phyloP scores from a whole-genome alignment of 2,113 vertebrate genomes.

The Aptenodytes patagonicus region DNA sequence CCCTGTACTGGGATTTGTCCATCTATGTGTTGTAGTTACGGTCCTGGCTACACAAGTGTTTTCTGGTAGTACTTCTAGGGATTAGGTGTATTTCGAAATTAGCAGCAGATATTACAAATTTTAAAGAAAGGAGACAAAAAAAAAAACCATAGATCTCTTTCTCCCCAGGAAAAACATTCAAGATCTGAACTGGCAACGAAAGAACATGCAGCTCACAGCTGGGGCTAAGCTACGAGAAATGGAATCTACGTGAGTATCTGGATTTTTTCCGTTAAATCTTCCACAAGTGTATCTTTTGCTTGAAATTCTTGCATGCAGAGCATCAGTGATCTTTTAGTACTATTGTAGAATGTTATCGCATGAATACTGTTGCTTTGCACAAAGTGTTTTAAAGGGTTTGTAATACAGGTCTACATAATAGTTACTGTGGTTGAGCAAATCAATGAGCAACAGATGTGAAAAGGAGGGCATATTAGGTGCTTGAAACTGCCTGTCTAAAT shows the following conservation, averaged over 20 bases:
- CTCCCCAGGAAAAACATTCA: slow-evolving; percentile 90
- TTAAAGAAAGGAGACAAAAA: not conserved
- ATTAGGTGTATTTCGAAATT: not conserved
- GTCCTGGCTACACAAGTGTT: not conserved
- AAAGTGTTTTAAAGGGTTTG: not conserved
- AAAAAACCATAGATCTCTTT: not conserved
- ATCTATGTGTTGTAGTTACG: not conserved
- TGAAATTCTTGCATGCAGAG: not conserved
- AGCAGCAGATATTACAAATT: not conserved
- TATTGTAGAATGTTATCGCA: accelerated
- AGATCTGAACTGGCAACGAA: slow-evolving; percentile 96
- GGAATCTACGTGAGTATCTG: slow-evolving; percentile 90
- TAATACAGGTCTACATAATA: not conserved
- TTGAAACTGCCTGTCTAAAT: not conserved
- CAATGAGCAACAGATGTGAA: not conserved
- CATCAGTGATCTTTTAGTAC: not conserved
- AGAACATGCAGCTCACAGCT: slow-evolving; percentile 94
- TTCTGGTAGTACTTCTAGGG: not conserved
- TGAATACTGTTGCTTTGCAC: not conserved
- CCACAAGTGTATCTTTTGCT: not conserved
- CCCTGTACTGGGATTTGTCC: not conserved
- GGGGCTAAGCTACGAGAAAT: slow-evolving; percentile 94
- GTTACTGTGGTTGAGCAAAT: not conserved
- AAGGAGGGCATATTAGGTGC: not conserved
- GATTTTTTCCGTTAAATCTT: not conserved